Conservation (phyloP, 2,888 invertebrate genomes). For the Endomychus coccineus region DNA sequence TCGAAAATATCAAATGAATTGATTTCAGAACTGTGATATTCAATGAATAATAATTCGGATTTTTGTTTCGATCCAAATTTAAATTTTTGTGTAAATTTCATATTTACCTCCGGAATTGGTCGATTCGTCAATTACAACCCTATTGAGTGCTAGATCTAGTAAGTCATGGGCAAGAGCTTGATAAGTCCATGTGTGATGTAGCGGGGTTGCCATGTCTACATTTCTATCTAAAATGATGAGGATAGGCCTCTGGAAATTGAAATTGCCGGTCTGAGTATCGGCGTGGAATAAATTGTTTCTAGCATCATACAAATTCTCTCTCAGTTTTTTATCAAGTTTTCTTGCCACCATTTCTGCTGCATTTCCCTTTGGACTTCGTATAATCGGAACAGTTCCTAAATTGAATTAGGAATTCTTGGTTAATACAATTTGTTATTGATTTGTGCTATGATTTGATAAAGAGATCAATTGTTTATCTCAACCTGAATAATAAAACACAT, state of each 20-base stretch:
- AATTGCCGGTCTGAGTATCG: constrained; percentile 68
- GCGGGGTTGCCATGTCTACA: constrained; percentile 92
- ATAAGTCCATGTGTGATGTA: constrained; percentile 99
- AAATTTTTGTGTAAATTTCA: too few species aligned
- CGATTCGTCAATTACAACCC: constrained; percentile 45
- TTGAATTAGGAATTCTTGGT: constrained; percentile 8
- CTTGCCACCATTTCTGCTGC: constrained; percentile 98
- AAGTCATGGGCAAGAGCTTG: constrained; percentile 97
- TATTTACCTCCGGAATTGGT: constrained; percentile 33
- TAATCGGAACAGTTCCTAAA: constrained; percentile 76
- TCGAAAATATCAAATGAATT: too few species aligned
- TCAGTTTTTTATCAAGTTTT: constrained; percentile 91
- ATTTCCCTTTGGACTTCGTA: constrained; percentile 87
- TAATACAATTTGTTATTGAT: too few species aligned
- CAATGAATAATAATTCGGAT: too few species aligned
- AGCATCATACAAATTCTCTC: constrained; percentile 94
- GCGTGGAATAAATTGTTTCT: constrained; percentile 91
- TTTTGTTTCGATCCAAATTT: too few species aligned
- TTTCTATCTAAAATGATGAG: constrained; percentile 89
- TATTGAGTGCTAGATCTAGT: constrained; percentile 82
- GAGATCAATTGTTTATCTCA: too few species aligned
- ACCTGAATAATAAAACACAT: too few species aligned
- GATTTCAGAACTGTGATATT: too few species aligned
- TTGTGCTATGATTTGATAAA: too few species aligned
- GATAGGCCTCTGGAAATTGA: constrained; percentile 88